Conservation (phyloP, 1,140 invertebrate genomes). For the Listronotus bonariensis region DNA sequence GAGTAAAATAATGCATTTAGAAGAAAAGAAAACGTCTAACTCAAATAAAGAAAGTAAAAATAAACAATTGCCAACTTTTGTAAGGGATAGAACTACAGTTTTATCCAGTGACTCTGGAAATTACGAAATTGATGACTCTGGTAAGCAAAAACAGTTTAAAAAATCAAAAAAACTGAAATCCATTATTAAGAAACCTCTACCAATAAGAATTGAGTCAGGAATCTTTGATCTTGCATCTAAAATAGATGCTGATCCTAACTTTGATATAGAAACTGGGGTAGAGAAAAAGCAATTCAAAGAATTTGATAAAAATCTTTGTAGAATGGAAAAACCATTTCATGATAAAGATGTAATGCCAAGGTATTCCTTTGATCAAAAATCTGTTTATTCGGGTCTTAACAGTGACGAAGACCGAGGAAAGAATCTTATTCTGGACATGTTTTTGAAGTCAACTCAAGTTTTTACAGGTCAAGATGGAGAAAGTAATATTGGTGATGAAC, state of each 20-base stretch:
- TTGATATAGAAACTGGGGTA: not conserved
- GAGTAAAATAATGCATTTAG: conserved; percentile 2
- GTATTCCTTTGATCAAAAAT: not conserved
- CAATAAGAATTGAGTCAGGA: not conserved
- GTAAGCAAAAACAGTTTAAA: not conserved
- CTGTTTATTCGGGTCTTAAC: conserved; percentile 34
- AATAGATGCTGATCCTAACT: not conserved
- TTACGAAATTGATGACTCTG: conserved; percentile 22
- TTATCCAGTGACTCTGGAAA: not conserved
- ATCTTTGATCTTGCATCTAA: not conserved
- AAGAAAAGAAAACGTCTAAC: not conserved
- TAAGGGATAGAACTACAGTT: conserved; percentile 2
- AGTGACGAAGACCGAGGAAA: conserved; percentile 45
- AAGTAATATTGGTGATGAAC: not conserved
- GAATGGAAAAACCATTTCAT: not conserved
- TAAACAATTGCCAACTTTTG: not conserved
- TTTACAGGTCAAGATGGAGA: conserved; percentile 10
- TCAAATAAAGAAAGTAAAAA: not conserved
- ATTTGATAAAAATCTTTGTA: too few relatives aligned
- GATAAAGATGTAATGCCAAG: not conserved
- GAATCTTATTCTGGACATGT: conserved; percentile 49
- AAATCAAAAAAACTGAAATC: conserved; percentile 8
- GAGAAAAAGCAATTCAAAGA: too few relatives aligned
- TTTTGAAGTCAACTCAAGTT: conserved; percentile 47
- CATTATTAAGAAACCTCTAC: conserved; percentile 22